Evolutionary conservation across 2,888 invertebrate genomes (phyloP).

Genomic region (Leucoptera coffeella): DNA sequence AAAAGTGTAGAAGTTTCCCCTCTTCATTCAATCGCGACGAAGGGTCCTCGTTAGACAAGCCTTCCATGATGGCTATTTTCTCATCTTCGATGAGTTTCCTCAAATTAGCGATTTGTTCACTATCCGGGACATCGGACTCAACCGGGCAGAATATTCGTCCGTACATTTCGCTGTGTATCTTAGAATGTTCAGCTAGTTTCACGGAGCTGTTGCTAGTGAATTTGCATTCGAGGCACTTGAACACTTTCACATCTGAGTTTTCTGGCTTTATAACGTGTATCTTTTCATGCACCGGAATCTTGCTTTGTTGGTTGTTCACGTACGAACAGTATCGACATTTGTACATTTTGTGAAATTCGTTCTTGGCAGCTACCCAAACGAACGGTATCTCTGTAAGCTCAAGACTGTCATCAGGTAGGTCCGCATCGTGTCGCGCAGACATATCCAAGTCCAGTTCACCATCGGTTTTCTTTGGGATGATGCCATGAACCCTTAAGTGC

Average conservation of each 20-base stretch:
- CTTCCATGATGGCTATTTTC: slow-evolving; percentile 17
- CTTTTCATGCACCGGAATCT: slow-evolving; percentile 77
- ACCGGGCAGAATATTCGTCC: slow-evolving; percentile 68
- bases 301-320: slow-evolving; percentile 72
- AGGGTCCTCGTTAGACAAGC: slow-evolving; percentile 17
- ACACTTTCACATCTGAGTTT: slow-evolving; percentile 43
- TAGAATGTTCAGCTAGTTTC: slow-evolving; percentile 64
- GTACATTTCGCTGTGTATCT: slow-evolving; percentile 66
- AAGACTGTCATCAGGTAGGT: slow-evolving; percentile 13
- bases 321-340: slow-evolving; percentile 82
- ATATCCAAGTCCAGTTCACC: slow-evolving; percentile 33
- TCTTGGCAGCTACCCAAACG: slow-evolving; percentile 70
- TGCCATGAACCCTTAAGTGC: slow-evolving; percentile 71
- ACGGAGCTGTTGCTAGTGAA: slow-evolving; percentile 70
- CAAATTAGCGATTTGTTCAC: slow-evolving; percentile 54
- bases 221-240: slow-evolving; percentile 72
- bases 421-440: slow-evolving; percentile 12
- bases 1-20: slow-evolving; percentile 62
- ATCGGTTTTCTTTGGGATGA: slow-evolving; percentile 36
- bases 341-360: slow-evolving; percentile 72
- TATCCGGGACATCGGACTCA: slow-evolving; percentile 58
- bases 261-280: slow-evolving; percentile 59
- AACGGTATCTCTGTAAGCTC: slow-evolving; percentile 59
- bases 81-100: slow-evolving; percentile 31
- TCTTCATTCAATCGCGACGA: slow-evolving; percentile 15